Conservation (phyloP, 1,140 invertebrate species). For the Leptinotarsa defecta region DNA sequence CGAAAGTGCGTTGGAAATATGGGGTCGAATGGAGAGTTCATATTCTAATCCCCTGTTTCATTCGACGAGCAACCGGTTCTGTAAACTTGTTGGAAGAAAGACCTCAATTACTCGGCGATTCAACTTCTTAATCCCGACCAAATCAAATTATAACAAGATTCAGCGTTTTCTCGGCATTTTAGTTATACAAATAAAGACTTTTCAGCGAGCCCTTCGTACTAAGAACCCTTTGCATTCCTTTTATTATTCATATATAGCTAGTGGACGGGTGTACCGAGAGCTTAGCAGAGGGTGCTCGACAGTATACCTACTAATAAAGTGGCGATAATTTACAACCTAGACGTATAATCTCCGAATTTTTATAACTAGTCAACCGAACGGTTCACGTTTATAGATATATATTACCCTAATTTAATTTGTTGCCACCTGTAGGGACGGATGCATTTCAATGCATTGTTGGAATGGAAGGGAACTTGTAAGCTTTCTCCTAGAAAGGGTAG, state of each 20-base stretch:
- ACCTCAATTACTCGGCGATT: not conserved
- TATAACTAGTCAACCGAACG: not conserved
- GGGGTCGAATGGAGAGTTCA: not conserved
- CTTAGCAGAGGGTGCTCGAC: not conserved
- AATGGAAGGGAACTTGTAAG: not conserved
- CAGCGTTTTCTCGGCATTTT: not conserved
- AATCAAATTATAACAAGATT: slow-evolving; percentile 4
- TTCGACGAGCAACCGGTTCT: not conserved
- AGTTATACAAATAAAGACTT: not conserved
- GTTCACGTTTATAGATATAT: slow-evolving; percentile 3
- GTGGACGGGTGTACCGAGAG: not conserved
- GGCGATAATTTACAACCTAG: not conserved
- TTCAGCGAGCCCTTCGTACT: not conserved
- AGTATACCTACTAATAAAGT: slow-evolving; percentile 2
- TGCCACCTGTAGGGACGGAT: not conserved
- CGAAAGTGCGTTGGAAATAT: no score
- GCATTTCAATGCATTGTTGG: not conserved
- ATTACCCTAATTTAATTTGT: slow-evolving; percentile 7
- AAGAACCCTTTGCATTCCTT: not conserved
- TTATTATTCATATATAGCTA: not conserved
- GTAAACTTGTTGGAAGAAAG: not conserved
- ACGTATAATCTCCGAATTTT: not conserved
- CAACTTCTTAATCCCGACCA: not conserved
- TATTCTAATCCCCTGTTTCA: slow-evolving; percentile 3
- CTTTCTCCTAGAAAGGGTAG: no score